A percentile compares a stretch with the other conserved stretches of the same genome.
Conservation (phyloP, 1,140 invertebrate genomes). For the Drosophila yakuba region DNA sequence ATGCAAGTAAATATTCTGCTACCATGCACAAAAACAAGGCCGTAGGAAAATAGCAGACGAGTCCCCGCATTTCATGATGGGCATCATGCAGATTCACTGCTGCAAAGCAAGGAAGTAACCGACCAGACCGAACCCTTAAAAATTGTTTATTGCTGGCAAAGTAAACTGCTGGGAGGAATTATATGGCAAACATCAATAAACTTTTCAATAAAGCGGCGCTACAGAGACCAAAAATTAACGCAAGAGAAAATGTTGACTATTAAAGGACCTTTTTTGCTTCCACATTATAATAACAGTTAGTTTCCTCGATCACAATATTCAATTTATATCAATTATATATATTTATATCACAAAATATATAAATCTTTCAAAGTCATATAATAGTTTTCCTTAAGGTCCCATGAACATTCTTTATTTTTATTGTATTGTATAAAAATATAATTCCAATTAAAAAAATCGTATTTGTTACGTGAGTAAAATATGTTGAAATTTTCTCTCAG, state of each 20-base stretch:
- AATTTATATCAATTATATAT: no score
- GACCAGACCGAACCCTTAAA: conserved; percentile 15
- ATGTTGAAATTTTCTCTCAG: not conserved
- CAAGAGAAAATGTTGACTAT: no score
- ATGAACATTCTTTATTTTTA: no score
- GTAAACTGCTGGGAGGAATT: conserved; percentile 14
- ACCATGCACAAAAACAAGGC: conserved; percentile 8
- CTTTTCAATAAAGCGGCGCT: conserved; percentile 60
- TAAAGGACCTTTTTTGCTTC: no score
- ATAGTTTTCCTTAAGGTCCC: no score
- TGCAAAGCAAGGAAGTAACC: conserved; percentile 10
- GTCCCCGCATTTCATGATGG: conserved; percentile 17
- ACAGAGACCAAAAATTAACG: not conserved
- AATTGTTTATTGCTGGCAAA: conserved; percentile 12
- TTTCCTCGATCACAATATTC: no score
- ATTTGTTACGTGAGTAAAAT: no score
- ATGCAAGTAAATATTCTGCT: conserved; percentile 14
- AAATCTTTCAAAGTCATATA: not conserved
- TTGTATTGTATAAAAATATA: no score
- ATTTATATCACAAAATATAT: no score
- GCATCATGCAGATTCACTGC: conserved; percentile 5
- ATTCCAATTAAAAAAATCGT: no score
- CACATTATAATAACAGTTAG: no score
- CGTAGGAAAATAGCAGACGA: not conserved
- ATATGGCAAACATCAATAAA: conserved; percentile 75